Evolutionary conservation across 2,888 invertebrate genomes (phyloP).

Genomic region (Microchrysa polita): DNA sequence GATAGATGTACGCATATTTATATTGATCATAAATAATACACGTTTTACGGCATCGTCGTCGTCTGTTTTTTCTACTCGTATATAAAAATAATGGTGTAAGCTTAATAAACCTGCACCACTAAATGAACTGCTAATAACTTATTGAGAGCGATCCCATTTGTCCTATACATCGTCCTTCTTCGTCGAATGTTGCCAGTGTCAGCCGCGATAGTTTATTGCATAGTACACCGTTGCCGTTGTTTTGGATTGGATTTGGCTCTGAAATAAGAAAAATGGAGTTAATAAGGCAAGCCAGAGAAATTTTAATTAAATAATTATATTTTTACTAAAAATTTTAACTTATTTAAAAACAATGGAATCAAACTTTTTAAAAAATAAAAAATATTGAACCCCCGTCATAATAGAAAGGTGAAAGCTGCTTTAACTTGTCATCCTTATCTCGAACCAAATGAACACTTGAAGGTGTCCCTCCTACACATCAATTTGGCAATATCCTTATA

Average conservation of each 20-base stretch:
- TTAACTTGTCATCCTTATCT: too few species aligned
- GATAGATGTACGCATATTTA: conserved; percentile 10
- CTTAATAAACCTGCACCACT: conserved; percentile 34
- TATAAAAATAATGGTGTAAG: conserved; percentile 29
- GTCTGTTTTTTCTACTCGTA: conserved; percentile 16
- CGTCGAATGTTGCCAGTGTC: conserved; percentile 89
- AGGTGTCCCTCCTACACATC: too few species aligned
- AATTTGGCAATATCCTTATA: too few species aligned
- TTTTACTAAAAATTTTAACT: too few species aligned
- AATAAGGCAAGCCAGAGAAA: too few species aligned
- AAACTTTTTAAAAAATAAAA: too few species aligned
- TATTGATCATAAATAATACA: conserved; percentile 5
- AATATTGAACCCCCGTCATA: too few species aligned
- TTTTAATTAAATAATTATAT: too few species aligned
- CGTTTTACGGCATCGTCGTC: background rate
- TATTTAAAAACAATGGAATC: too few species aligned
- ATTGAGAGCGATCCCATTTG: conserved; percentile 88
- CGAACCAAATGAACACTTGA: too few species aligned
- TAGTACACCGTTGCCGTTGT: conserved; percentile 67
- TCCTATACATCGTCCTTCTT: conserved; percentile 85
- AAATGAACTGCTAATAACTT: conserved; percentile 65
- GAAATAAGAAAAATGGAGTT: conserved; percentile 51
- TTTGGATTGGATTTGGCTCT: conserved; percentile 65
- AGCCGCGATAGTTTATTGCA: conserved; percentile 87
- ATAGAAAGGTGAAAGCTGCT: too few species aligned